Evolutionary conservation across 1,140 invertebrate species (phyloP), one percentile per base, ranked within the genome.

Genomic region (Mactra quadrangularis): DNA sequence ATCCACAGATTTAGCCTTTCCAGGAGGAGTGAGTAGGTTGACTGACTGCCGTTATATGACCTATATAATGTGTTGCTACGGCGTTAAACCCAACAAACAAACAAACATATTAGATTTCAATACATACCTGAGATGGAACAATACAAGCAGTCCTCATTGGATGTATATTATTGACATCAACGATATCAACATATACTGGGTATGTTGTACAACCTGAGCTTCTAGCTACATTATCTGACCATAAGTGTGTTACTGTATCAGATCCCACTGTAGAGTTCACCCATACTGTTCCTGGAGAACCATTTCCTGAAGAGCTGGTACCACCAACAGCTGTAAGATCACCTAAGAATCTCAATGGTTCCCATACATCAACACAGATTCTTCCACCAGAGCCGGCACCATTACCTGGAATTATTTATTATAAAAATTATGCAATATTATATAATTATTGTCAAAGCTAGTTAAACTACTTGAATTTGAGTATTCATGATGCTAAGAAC

Each of bases 381-480:
- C 85, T 66, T 0, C 89, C 89, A 22, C 89, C 89, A 55, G 84
- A 86, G 31, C 89, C 89, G 50, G 81, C 88, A 53, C 89, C 89
- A 84, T 85, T 87, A n/a, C 68, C 89, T 89, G 41, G 19, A 66
- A 75, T 50, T 64, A n/a, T n/a, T n/a, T n/a, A n/a, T n/a, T n/a
- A n/a, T n/a, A n/a, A n/a, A n/a, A n/a, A n/a, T n/a, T n/a, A n/a
- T n/a, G n/a, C n/a, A n/a, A n/a, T n/a, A n/a, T n/a, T n/a, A n/a
- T n/a, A n/a, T n/a, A n/a, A n/a, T n/a, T n/a, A n/a, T n/a, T n/a
- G n/a, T n/a, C n/a, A n/a, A n/a, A n/a, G n/a, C n/a, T n/a, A n/a
- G n/a, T n/a, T n/a, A n/a, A n/a, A n/a, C n/a, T n/a, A n/a, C n/a
- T n/a, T n/a, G n/a, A n/a, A n/a, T n/a, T n/a, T n/a, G n/a, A n/a